Evolutionary conservation across 2,797 vertebrate species (phyloP), one percentile per base, ranked within the genome.

Genomic region (Thaleichthys pacificus): DNA sequence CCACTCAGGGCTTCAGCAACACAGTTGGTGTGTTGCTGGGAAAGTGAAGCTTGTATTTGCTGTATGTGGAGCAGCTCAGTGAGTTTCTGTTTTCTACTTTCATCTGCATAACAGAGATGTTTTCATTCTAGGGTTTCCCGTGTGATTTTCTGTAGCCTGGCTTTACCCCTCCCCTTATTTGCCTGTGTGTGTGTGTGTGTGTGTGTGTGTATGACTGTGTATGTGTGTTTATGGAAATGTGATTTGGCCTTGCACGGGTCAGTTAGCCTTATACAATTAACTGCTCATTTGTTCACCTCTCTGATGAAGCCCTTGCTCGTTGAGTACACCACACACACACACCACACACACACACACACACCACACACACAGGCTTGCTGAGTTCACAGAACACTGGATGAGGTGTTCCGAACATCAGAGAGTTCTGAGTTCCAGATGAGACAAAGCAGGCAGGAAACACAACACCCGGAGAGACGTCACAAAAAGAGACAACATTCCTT

Each of bases 51-150:
- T 3, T 47, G 12, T 49, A 49, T 30, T 30, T 57, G 19, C 14
- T 19, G 11, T 61, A 57, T 54, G 26, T 56, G 69, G 69, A 77
- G 17, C 15, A n/a, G 51, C 32, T 19, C 75, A 56, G 49, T 38
- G 58, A 28, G 51, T n/a, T 54, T 54, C 72, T 82, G 72, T 80
- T 77, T 70, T 57, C 35, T 2, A 4, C 26, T 76, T 24, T 79
- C 77, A 58, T 83, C 84, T 84, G 26, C 72, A 66, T 51, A 54
- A 49, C 68, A 80, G 66, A 42, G 6, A 19, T 69, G 73, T 79
- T 79, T 76, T 68, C 8, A 5, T 32, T 77, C 22, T 66, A 19
- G 3, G 17, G 19, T 54, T 54, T 54, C 15, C 51, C 0, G 0
- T 54, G 51, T 54, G 51, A 19, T 7, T 54, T 54, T 19, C 5